Percentiles rank a stretch among this genome's conserved stretches.
Evolutionary conservation across 2,888 invertebrate genomes (phyloP).

Genomic region (Limnephilus marmoratus): DNA sequence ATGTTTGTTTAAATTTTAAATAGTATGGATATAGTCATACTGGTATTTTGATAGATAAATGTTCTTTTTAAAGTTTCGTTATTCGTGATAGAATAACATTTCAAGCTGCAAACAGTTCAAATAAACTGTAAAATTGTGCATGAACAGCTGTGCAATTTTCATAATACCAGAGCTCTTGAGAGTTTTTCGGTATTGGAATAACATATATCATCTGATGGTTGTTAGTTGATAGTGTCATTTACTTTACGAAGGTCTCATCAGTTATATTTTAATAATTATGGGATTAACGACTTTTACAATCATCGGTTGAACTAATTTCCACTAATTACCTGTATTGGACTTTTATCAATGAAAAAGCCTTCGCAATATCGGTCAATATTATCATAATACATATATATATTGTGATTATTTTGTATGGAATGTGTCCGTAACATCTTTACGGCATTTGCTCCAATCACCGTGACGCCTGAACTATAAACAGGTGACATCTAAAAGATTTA

Average conservation of each 20-base stretch:
- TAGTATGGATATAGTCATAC: no score
- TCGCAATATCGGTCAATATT: conserved; percentile 43
- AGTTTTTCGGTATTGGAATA: neutral
- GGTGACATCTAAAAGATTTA: neutral
- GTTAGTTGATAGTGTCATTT: no score
- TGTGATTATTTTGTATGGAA: neutral
- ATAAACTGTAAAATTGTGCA: neutral
- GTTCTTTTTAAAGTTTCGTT: neutral
- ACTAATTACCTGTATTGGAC: neutral
- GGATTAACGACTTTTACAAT: neutral
- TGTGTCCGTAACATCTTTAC: neutral
- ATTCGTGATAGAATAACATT: neutral
- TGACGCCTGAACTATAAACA: neutral
- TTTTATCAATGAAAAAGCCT: conserved; percentile 43
- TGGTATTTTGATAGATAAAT: no score
- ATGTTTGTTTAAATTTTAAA: no score
- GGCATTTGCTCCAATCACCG: neutral
- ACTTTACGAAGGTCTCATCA: neutral
- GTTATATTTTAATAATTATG: neutral
- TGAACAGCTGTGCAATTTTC: neutral
- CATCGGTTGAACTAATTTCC: conserved; percentile 2
- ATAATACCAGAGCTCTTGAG: neutral
- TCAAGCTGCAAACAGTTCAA: neutral
- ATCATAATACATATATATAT: conserved; percentile 19
- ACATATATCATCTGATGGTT: no score